phyloP scores from a whole-genome alignment of 2,113 vertebrate genomes.

The Tyto alba region DNA sequence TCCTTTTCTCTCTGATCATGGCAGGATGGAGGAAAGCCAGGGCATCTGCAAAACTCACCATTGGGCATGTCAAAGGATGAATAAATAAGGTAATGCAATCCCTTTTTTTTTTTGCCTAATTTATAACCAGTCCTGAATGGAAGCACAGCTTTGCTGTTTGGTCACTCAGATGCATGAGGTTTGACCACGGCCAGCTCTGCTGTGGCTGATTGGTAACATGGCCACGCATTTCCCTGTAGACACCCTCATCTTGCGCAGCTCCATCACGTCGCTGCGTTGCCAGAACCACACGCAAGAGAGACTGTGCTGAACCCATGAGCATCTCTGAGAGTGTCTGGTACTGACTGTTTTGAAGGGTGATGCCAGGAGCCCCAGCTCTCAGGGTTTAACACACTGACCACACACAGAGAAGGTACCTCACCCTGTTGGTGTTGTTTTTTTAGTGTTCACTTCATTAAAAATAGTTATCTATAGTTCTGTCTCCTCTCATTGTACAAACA shows the following conservation, averaged over 20 bases:
- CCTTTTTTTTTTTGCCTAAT: neutral
- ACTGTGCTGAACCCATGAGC: neutral
- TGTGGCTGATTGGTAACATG: fast-evolving
- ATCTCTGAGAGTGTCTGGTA: neutral
- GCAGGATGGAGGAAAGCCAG: neutral
- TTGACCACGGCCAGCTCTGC: neutral
- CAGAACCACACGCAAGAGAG: neutral
- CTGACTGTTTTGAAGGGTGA: neutral
- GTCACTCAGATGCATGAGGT: neutral
- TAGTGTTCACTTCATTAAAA: neutral
- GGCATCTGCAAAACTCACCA: neutral
- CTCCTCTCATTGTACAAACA: neutral
- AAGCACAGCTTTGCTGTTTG: neutral
- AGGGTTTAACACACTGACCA: neutral
- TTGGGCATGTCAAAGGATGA: neutral
- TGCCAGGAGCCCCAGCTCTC: neutral
- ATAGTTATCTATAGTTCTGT: neutral
- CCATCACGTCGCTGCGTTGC: neutral
- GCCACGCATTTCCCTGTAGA: fast-evolving
- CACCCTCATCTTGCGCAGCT: neutral
- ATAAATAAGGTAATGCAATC: neutral
- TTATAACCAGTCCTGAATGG: neutral
- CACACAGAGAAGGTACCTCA: neutral
- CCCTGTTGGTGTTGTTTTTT: neutral
- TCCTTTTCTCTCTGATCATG: neutral